A percentile compares a stretch with the other conserved stretches of the same genome.
Conservation (phyloP, 2,888 invertebrate species). For the Trissoscelio sp. region DNA sequence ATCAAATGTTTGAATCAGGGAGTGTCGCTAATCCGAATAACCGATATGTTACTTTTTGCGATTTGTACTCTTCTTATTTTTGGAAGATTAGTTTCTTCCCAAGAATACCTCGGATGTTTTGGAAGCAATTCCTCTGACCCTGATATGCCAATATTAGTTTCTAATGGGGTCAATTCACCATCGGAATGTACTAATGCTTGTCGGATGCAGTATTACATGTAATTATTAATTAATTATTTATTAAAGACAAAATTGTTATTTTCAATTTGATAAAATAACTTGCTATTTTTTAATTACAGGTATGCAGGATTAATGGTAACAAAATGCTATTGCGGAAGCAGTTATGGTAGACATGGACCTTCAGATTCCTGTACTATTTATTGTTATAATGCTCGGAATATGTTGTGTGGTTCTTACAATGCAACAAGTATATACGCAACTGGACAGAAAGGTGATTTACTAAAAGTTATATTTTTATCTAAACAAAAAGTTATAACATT, state of each 20-base stretch:
- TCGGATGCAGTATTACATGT: slow-evolving; percentile 79
- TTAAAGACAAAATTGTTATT: too few species aligned
- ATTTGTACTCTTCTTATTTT: slow-evolving; percentile 30
- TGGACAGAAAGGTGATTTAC: slow-evolving; percentile 84
- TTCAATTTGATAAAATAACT: too few species aligned
- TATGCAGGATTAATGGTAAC: slow-evolving; percentile 84
- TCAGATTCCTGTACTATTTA: slow-evolving; percentile 84
- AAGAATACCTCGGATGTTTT: slow-evolving; percentile 78
- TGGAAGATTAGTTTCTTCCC: slow-evolving; percentile 35
- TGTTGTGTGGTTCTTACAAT: slow-evolving; percentile 88
- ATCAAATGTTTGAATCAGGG: slow-evolving; percentile 36
- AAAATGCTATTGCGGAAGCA: slow-evolving; percentile 84
- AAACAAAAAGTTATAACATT: too few species aligned
- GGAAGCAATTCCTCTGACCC: slow-evolving; percentile 72
- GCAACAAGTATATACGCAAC: slow-evolving; percentile 89
- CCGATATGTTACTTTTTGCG: slow-evolving; percentile 31
- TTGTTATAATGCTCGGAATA: slow-evolving; percentile 86
- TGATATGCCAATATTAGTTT: slow-evolving; percentile 73
- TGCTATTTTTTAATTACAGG: slow-evolving; percentile 72
- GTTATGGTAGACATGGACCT: slow-evolving; percentile 77
- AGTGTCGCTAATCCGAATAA: slow-evolving; percentile 22
- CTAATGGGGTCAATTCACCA: slow-evolving; percentile 72
- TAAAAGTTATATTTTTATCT: too few species aligned
- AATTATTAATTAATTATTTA: slow-evolving; percentile 64
- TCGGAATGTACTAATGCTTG: slow-evolving; percentile 76